Percentiles rank a stretch among this genome's conserved stretches.
These are phyloP conservation scores for Ostrea denselamellosa DNA, from an alignment of 1,140 invertebrate genomes.

Conservation along the genomic window DNA sequence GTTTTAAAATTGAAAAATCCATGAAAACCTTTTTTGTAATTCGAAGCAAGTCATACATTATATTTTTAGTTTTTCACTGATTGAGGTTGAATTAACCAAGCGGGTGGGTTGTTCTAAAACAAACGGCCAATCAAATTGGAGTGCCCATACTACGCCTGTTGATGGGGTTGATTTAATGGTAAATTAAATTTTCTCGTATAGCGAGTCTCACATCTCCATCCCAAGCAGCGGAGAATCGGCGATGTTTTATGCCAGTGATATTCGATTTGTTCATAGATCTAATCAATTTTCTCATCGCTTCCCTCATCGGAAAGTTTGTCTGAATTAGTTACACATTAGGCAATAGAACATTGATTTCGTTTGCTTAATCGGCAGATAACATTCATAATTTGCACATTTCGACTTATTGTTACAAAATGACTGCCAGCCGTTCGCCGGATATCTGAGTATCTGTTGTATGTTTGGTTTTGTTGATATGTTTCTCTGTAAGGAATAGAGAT, in stretches of 20 bases:
- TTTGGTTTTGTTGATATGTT: background rate
- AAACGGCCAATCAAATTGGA: background rate
- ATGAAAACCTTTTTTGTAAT: background rate
- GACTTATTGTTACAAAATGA: slow-evolving; percentile 25
- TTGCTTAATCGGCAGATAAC: slow-evolving; percentile 12
- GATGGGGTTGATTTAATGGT: slow-evolving; percentile 1
- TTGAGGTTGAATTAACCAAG: background rate
- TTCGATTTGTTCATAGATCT: slow-evolving; percentile 30
- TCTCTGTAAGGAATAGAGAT: background rate
- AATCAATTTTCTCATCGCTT: slow-evolving; percentile 37
- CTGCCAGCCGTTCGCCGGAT: background rate
- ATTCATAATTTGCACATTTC: slow-evolving; percentile 16
- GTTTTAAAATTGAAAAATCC: slow-evolving; percentile 23
- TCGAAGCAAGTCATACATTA: background rate
- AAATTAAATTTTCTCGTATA: slow-evolving; percentile 35
- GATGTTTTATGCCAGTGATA: slow-evolving; percentile 29
- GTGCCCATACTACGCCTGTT: background rate
- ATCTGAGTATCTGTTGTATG: background rate
- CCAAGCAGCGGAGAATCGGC: slow-evolving; percentile 7
- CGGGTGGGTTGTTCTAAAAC: background rate
- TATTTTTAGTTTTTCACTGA: background rate
- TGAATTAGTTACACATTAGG: slow-evolving; percentile 35
- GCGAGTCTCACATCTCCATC: slow-evolving; percentile 12
- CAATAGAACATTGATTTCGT: slow-evolving; percentile 30
- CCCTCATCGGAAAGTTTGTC: slow-evolving; percentile 17